Base-by-base conservation (phyloP, 2,797 vertebrate species). In the Enteromius unitaeniatus region DNA sequence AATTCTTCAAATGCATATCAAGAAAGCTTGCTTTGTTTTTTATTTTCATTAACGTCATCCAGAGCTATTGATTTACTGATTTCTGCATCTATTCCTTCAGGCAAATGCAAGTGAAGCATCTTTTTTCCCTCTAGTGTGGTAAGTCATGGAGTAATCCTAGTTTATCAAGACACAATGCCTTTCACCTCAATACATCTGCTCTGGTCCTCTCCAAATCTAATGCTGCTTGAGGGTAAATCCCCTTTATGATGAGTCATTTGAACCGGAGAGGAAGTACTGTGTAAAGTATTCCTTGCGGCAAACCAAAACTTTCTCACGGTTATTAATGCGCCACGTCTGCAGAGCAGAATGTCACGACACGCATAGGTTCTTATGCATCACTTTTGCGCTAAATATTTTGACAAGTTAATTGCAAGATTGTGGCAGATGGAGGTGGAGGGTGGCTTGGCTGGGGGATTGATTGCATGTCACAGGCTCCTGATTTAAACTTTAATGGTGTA, bases 401-500 rank as follows among this genome's bases (percentile, higher is more conserved):
- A 87, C 86, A 89, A 73, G 79, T 85, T 89, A 86, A 87, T 87
- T 86, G 86, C 82, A 23, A 87, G 86, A 80, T 86, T 80, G 84
- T 81, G 84, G 75, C 80, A 76, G 82, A 69, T 78, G 81, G 74
- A 77, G 81, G 81, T 83, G 73, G 81, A 78, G 74, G 74, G 47
- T 40, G 64, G 73, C 62, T 68, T 68, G 49, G 73, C 70, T 62
- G 65, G 78, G 65, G 83, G 79, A 83, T 74, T 85, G 79, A 87
- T 79, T 81, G 80, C 80, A 55, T 86, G 86, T 89, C 88, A 87
- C 82, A 85, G 84, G 72, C 88, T 84, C 84, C 86, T 86, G 88
- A 87, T 87, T 87, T 85, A 82, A 83, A 34, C 83, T 82, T 85
- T 87, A 89, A 86, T 82, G 80, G 77, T 80, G 79, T 83, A 85